These are phyloP conservation scores for Amiota communis DNA, from an alignment of 2,888 invertebrate genomes.

Conservation along the genomic window DNA sequence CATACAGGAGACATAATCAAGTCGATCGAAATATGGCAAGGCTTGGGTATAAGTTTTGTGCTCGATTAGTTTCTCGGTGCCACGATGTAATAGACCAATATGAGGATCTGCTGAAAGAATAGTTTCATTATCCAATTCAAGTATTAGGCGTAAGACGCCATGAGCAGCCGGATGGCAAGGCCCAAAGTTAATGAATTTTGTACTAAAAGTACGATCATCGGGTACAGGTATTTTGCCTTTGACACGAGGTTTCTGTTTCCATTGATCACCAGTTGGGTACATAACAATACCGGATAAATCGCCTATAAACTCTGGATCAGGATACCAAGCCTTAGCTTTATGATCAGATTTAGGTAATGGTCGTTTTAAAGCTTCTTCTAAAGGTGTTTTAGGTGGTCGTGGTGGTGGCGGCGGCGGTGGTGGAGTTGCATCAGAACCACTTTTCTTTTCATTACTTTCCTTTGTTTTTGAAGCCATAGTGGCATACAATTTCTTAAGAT, in stretches of 20 bases:
- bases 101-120: constrained; percentile 87
- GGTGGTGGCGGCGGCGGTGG: background rate
- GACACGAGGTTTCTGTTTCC: constrained; percentile 62
- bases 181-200: constrained; percentile 86
- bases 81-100: constrained; percentile 89
- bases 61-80: constrained; percentile 92
- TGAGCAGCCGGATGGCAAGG: constrained; percentile 94
- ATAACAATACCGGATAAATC: constrained; percentile 77
- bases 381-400: background rate
- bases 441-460: background rate
- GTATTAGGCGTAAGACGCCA: constrained; percentile 86
- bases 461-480: background rate
- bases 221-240: constrained; percentile 69
- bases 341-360: constrained; percentile 32
- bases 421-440: background rate
- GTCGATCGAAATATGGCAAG: constrained; percentile 88
- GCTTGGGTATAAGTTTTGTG: constrained; percentile 89
- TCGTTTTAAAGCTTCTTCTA: constrained; percentile 32
- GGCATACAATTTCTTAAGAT: background rate
- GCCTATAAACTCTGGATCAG: constrained; percentile 78
- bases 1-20: constrained; percentile 91
- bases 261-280: constrained; percentile 74
- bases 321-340: constrained; percentile 74
- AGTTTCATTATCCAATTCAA: constrained; percentile 88
- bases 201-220: constrained; percentile 78